Evolutionary conservation across 2,113 vertebrate genomes (phyloP), one percentile per base, ranked within the genome.

Genomic region (Phocoena phocoena): DNA sequence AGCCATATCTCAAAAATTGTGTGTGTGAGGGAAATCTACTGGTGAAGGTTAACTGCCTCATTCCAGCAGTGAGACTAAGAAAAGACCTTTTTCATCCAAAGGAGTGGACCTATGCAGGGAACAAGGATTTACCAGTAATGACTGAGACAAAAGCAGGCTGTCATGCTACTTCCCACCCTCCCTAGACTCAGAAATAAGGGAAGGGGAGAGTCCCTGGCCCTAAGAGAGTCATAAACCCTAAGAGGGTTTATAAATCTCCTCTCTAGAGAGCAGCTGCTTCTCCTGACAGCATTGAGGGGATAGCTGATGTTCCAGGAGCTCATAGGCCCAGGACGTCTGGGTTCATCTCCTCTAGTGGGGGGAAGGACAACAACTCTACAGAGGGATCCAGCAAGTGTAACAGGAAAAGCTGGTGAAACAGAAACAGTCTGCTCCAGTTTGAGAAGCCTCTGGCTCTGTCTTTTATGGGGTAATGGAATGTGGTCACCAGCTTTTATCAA

Each of bases 11-110:
- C 44, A 92, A 89, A 92, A 95, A 63, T 33, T 86, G 60, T 53
- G 28, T 60, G 18, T 68, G 21, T 95, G 60, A 38, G 44, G 28
- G 55, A 95, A 90, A 79, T 71, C 74, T 86, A 63, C 53, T 71
- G n/a, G 36, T 44, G 77, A 79, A 92, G 18, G 53, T 93, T 85
- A 13, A 88, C 80, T 95, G 88, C 60, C 67, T 96, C 44, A 93
- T 94, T 88, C 25, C 44, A 71, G 14, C 21, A 12, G 79, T 77
- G 68, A 23, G 33, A 55, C 33, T 79, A 83, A 92, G 70, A 71
- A 21, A 11, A 44, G 26, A 20, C 17, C 55, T 91, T 95, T 86
- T 91, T 93, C 33, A 74, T 62, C 11, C 60, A 65, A 76, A 77
- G 36, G 6, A 68, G 20, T 47, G 23, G 38, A 77, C 18, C 14